Conservation (phyloP, 2,113 vertebrate species). For the Rhombomys opimus region DNA sequence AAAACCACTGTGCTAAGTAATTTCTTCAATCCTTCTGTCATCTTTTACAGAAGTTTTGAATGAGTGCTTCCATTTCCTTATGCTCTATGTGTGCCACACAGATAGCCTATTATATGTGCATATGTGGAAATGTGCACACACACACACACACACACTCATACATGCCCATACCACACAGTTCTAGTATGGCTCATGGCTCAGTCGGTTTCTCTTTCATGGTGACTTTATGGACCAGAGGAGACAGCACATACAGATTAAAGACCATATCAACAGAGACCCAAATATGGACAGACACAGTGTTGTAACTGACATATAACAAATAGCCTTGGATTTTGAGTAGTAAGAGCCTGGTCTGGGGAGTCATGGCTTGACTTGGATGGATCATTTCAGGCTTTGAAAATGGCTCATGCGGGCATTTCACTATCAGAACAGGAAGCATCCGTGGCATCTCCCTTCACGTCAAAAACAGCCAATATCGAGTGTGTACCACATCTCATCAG, state of each 20-base stretch:
- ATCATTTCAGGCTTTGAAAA: constrained; percentile 86
- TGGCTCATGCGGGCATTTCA: constrained; percentile 82
- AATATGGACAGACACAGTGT: accelerated
- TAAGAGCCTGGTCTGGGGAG: neutral
- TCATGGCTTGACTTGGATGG: neutral
- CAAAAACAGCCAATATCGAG: constrained; percentile 82
- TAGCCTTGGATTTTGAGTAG: neutral
- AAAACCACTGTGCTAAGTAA: neutral
- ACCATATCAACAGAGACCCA: neutral
- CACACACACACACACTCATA: neutral
- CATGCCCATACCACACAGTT: neutral
- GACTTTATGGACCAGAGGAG: neutral
- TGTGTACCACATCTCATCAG: constrained; percentile 84
- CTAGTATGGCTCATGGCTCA: neutral
- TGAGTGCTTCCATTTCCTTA: neutral
- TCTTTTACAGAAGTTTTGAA: neutral
- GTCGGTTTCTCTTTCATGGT: neutral
- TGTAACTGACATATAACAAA: neutral
- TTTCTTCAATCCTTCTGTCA: neutral
- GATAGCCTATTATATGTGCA: neutral
- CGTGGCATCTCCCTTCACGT: constrained; percentile 84
- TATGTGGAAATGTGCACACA: neutral
- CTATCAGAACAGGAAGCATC: constrained; percentile 86
- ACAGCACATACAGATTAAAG: neutral
- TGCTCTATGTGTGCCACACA: neutral